Percentiles rank a stretch among this genome's conserved stretches.
Evolutionary conservation across 2,888 invertebrate species (phyloP).

Genomic region (Erpobdella octoculata): DNA sequence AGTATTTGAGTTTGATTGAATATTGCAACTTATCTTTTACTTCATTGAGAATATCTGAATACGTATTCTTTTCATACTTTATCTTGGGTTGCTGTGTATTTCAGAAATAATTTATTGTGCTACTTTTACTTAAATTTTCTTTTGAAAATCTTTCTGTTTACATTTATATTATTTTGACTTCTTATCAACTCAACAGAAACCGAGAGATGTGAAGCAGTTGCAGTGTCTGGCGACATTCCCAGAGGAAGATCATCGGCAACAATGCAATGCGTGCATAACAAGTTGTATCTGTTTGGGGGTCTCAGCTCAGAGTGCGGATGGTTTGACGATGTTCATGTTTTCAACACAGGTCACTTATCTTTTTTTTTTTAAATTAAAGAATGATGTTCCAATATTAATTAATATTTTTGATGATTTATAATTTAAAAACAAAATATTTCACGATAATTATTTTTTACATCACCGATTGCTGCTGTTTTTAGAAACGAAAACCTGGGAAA

Average conservation of each 20-base stretch:
- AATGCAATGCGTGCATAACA: slow-evolving; percentile 43
- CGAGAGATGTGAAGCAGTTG: slow-evolving; percentile 41
- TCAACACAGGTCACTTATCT: slow-evolving; percentile 46
- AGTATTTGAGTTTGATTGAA: too few relatives aligned
- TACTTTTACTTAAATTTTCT: background rate
- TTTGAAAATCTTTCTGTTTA: background rate
- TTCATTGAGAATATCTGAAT: too few relatives aligned
- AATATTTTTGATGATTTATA: background rate
- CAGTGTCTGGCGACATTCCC: slow-evolving; percentile 41
- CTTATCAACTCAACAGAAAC: too few relatives aligned
- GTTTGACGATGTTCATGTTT: slow-evolving; percentile 45
- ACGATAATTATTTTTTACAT: background rate
- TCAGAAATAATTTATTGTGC: too few relatives aligned
- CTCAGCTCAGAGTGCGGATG: slow-evolving; percentile 49
- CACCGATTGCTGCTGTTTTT: slow-evolving; percentile 20
- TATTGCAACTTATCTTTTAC: too few relatives aligned
- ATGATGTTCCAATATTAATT: background rate
- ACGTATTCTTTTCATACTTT: too few relatives aligned
- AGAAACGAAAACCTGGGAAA: slow-evolving; percentile 44
- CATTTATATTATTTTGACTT: too few relatives aligned
- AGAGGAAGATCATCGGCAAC: slow-evolving; percentile 44
- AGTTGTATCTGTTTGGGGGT: slow-evolving; percentile 50
- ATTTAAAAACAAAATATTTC: background rate
- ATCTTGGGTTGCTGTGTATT: too few relatives aligned
- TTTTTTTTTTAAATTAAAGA: background rate